Evolutionary conservation across 2,113 vertebrate species (phyloP).

Genomic region (Syngnathus scovelli): DNA sequence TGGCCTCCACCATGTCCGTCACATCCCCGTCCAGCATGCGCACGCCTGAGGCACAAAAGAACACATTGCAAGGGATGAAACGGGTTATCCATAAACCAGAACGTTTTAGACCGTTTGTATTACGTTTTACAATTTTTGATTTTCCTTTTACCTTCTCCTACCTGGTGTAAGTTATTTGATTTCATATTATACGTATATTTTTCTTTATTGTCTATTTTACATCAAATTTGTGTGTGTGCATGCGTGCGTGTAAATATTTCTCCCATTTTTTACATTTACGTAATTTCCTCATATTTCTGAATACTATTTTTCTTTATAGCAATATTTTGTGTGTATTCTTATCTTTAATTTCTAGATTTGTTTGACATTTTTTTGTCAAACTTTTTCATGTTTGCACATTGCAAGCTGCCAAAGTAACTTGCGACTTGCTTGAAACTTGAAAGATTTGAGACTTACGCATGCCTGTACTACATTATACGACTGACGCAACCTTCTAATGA

Average conservation of each 20-base stretch:
- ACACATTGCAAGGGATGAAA: not conserved
- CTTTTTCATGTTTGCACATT: no score
- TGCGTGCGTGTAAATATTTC: no score
- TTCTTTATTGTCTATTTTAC: no score
- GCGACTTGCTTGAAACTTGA: not conserved
- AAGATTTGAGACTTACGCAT: not conserved
- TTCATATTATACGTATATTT: no score
- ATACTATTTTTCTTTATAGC: no score
- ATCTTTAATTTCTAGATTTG: no score
- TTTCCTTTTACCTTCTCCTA: not conserved
- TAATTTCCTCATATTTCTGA: no score
- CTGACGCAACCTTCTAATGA: not conserved
- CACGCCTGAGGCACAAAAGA: slow-evolving; percentile 74
- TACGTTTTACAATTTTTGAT: not conserved
- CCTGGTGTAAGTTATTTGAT: not conserved
- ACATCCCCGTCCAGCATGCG: slow-evolving; percentile 98
- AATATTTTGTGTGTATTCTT: no score
- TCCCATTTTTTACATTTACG: no score
- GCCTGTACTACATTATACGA: not conserved
- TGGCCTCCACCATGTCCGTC: slow-evolving; percentile 98
- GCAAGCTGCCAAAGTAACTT: not conserved
- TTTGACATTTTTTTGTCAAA: no score
- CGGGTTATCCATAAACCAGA: not conserved
- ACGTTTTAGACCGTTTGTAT: not conserved
- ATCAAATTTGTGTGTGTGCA: no score